Percentiles rank a stretch among this genome's conserved stretches.
These are phyloP conservation scores for Cyrtodaria siliqua DNA, from an alignment of 2,888 invertebrate species.

Conservation along the genomic window DNA sequence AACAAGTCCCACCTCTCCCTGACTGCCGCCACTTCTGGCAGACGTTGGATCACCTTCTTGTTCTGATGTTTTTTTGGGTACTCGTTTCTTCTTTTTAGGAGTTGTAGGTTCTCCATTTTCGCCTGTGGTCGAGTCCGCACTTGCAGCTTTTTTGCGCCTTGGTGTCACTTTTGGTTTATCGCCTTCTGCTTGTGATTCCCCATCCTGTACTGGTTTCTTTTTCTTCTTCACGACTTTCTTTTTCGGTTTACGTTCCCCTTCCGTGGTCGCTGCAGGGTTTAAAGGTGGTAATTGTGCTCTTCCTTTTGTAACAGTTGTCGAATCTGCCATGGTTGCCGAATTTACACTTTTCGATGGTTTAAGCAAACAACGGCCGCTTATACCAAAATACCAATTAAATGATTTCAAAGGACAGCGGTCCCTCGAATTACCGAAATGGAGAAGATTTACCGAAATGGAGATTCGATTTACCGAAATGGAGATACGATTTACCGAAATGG, in stretches of 20 bases:
- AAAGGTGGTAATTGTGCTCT: slow-evolving; percentile 73
- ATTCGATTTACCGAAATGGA: too few species aligned
- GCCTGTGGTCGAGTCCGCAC: slow-evolving; percentile 44
- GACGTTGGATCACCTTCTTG: slow-evolving; percentile 64
- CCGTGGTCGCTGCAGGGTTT: slow-evolving; percentile 38
- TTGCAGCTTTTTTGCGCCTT: slow-evolving; percentile 57
- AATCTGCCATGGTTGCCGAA: slow-evolving; percentile 64
- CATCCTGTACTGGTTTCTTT: slow-evolving; percentile 69
- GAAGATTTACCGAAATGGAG: too few species aligned
- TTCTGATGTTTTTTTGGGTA: slow-evolving; percentile 56
- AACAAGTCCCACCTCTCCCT: slow-evolving; percentile 57
- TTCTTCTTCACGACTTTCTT: slow-evolving; percentile 73
- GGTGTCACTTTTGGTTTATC: slow-evolving; percentile 65
- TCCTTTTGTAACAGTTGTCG: slow-evolving; percentile 36
- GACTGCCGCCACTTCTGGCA: slow-evolving; percentile 68
- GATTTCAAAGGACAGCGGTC: too few species aligned
- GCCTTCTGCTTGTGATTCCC: slow-evolving; percentile 42
- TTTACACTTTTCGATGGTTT: slow-evolving; percentile 28
- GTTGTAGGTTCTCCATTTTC: slow-evolving; percentile 52
- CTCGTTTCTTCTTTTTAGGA: slow-evolving; percentile 69
- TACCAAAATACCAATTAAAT: too few species aligned
- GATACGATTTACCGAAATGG: too few species aligned
- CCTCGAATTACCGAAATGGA: too few species aligned
- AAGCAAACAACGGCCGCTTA: slow-evolving; percentile 32
- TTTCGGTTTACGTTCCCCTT: slow-evolving; percentile 53